Evolutionary conservation across 2,888 invertebrate genomes (phyloP), one percentile per base, ranked within the genome.

Genomic region (Parnassius smintheus): DNA sequence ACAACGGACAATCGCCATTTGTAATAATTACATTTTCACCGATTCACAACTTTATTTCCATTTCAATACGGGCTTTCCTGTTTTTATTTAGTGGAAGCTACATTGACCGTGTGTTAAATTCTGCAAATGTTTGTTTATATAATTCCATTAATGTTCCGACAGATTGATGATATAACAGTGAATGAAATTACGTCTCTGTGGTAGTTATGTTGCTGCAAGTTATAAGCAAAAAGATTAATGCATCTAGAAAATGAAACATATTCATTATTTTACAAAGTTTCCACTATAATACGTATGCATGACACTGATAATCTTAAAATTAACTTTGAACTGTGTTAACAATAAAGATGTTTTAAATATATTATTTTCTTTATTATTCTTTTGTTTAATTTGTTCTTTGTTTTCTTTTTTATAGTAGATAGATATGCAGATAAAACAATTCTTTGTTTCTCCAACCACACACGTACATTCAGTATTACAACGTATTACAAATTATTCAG

Each of bases 1-100:
- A 73, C 77, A 76, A 74, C 76, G 76, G 64, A 65, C 65, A 62
- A 77, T 72, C 76, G 77, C 71, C 70, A 74, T 76, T 73, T 74
- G 70, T 67, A 63, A 62, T 62, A 63, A 61, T 65, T 56, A 44
- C 51, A 56, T 55, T 62, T 63, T 55, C 25, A 60, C 41, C 54
- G 64, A 68, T 65, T 68, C 64, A 54, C 61, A 58, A 44, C 56
- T 62, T 65, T 64, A 69, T 67, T 66, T 53, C 59, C 25, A 64
- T 58, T 61, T 56, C 44, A 65, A 66, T 63, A 66, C 45, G 53
- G 54, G 49, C 51, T 61, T n/a, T 18, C 12, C 35, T 66, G 68
- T 66, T 65, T 68, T 67, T 68, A 67, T 52, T 35, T 11, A 48
- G 18, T 42, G 22, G 52, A 44, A 57, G 57, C 60, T 45, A 57